A percentile compares a stretch with the other conserved stretches of the same genome.
These are phyloP conservation scores for Dicyrtomina minuta DNA, from an alignment of 2,888 invertebrate genomes.

Conservation along the genomic window DNA sequence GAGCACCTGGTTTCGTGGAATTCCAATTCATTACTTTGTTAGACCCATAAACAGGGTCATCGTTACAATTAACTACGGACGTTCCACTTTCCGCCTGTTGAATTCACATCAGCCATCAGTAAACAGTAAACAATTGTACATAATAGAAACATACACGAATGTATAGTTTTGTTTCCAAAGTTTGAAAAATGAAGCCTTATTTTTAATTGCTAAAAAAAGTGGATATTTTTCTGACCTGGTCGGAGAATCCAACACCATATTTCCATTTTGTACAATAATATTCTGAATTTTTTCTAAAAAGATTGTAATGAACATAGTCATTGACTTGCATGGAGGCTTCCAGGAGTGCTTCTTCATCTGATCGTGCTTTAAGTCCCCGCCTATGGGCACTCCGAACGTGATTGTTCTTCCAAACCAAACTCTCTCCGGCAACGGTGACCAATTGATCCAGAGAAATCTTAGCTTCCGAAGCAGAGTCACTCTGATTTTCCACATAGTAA, in stretches of 20 bases:
- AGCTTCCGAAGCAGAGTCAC: background rate
- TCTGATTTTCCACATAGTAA: background rate
- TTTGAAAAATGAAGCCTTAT: too few relatives aligned
- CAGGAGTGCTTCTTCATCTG: background rate
- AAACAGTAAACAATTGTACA: too few relatives aligned
- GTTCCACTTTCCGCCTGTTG: too few relatives aligned
- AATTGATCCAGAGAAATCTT: background rate
- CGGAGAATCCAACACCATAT: background rate
- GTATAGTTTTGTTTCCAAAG: too few relatives aligned
- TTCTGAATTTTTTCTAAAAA: background rate
- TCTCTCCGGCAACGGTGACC: background rate
- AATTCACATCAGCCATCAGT: too few relatives aligned
- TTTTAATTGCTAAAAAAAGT: too few relatives aligned
- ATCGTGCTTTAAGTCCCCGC: background rate
- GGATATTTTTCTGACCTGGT: too few relatives aligned
- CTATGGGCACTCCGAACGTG: background rate
- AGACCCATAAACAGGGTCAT: too few relatives aligned
- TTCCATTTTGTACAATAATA: constrained; percentile 1
- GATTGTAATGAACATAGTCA: background rate
- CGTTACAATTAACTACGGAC: too few relatives aligned
- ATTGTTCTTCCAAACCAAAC: background rate
- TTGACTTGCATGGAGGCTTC: background rate
- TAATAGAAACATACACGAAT: too few relatives aligned
- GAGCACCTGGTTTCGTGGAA: too few relatives aligned
- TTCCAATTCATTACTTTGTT: too few relatives aligned